A percentile compares a stretch with the other conserved stretches of the same genome.
phyloP scores from a whole-genome alignment of 2,113 vertebrate genomes.

The Climacteris rufus region DNA sequence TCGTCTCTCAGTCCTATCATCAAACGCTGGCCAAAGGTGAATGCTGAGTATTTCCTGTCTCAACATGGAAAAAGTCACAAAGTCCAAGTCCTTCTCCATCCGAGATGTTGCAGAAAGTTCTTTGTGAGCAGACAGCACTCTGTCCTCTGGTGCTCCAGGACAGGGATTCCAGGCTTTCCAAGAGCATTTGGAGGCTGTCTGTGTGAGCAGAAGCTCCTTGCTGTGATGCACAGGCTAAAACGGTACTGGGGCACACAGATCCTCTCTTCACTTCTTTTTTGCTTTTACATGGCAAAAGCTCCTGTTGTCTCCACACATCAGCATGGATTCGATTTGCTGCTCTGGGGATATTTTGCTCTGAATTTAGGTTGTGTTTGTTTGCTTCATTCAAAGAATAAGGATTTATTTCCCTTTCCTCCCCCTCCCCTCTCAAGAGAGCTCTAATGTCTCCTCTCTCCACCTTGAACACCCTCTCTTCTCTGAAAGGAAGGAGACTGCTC shows the following conservation, averaged over 20 bases:
- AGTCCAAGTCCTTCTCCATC: background rate
- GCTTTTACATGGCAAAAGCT: constrained; percentile 21
- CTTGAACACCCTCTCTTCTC: background rate
- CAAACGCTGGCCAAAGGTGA: background rate
- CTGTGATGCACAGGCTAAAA: background rate
- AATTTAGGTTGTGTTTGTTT: constrained; percentile 45
- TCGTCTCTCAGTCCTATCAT: background rate
- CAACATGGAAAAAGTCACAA: background rate
- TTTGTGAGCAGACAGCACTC: background rate
- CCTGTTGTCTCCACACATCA: background rate
- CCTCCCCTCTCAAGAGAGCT: background rate
- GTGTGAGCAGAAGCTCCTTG: background rate
- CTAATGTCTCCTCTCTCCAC: background rate
- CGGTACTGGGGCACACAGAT: background rate
- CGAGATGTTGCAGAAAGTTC: background rate
- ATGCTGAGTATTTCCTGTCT: background rate
- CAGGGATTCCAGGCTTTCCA: background rate
- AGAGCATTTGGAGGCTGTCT: background rate
- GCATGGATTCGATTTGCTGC: background rate
- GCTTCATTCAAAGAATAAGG: background rate
- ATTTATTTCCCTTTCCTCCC: background rate
- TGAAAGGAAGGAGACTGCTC: background rate
- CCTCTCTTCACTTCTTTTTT: background rate
- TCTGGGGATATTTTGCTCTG: constrained; percentile 36
- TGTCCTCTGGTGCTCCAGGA: background rate